These are phyloP conservation scores for Amphibalanus amphitrite DNA, from an alignment of 1,140 invertebrate genomes.

Conservation along the genomic window DNA sequence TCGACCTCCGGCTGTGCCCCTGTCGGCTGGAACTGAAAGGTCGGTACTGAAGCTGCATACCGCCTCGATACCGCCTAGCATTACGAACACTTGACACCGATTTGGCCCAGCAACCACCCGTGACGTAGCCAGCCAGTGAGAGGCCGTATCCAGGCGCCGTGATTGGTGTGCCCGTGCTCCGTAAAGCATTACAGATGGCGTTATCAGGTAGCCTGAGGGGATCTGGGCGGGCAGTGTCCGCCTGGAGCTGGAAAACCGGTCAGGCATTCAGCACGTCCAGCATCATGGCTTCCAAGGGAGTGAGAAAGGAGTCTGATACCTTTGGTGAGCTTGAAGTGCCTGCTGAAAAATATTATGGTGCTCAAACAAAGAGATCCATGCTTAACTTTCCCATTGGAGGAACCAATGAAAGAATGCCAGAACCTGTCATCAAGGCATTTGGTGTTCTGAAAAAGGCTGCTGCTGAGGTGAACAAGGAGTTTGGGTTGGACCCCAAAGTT, in stretches of 20 bases:
- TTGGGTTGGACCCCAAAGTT: constrained; percentile 70
- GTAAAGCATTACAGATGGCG: not conserved
- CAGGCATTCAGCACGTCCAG: not conserved
- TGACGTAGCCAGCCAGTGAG: not conserved
- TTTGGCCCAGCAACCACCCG: not conserved
- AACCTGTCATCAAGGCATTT: constrained; percentile 79
- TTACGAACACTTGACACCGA: not conserved
- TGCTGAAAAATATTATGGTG: constrained; percentile 86
- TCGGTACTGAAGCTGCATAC: not conserved
- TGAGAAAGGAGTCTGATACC: constrained; percentile 64
- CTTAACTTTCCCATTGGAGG: constrained; percentile 98
- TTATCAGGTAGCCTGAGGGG: not conserved
- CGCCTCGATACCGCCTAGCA: no score
- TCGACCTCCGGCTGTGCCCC: no score
- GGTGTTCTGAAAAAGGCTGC: constrained; percentile 95
- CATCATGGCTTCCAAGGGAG: constrained; percentile 8
- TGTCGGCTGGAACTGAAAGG: no score
- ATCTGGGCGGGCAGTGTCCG: not conserved
- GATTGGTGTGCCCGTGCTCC: not conserved
- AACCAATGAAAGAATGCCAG: constrained; percentile 75
- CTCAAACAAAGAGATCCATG: constrained; percentile 84
- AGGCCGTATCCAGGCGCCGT: not conserved
- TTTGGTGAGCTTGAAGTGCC: constrained; percentile 91
- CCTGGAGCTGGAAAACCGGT: not conserved
- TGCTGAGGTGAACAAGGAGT: constrained; percentile 85